Conservation (phyloP, 2,888 invertebrate species). For the Diadromus collaris region DNA sequence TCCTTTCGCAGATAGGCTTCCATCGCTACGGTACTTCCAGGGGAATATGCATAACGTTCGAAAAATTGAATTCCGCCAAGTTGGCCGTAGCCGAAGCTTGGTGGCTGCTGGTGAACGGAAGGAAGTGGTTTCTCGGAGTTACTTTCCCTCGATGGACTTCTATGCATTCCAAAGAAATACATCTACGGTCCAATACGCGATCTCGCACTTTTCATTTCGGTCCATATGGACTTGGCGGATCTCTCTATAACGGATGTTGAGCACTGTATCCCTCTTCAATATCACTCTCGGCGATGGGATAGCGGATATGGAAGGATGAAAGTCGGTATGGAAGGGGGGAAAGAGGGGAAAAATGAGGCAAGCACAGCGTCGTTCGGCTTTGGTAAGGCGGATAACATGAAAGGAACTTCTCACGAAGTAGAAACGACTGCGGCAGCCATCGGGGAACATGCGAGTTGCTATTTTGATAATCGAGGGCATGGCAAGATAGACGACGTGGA, state of each 20-base stretch:
- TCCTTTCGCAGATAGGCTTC: constrained; percentile 10
- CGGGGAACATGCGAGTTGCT: background rate
- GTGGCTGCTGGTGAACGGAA: constrained; percentile 15
- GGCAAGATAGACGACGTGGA: background rate
- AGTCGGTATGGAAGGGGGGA: background rate
- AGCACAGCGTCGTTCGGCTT: background rate
- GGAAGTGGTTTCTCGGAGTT: constrained; percentile 15
- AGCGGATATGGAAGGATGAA: constrained; percentile 20
- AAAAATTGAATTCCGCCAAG: constrained; percentile 54
- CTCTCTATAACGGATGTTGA: constrained; percentile 39
- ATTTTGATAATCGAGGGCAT: background rate
- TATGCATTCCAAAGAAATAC: constrained; percentile 21
- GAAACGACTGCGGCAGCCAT: background rate
- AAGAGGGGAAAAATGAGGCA: background rate
- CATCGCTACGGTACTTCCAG: constrained; percentile 16
- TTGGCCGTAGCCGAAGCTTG: constrained; percentile 32
- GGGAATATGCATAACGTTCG: constrained; percentile 51
- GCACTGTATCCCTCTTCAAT: constrained; percentile 38
- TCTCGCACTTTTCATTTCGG: constrained; percentile 57
- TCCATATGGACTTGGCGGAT: constrained; percentile 45
- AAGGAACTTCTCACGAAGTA: background rate
- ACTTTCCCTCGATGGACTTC: background rate
- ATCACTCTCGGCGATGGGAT: constrained; percentile 42
- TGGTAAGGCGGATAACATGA: background rate
- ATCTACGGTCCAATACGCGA: constrained; percentile 32